Base-by-base conservation (phyloP, 2,113 vertebrate genomes). In the Amia ocellicauda region DNA sequence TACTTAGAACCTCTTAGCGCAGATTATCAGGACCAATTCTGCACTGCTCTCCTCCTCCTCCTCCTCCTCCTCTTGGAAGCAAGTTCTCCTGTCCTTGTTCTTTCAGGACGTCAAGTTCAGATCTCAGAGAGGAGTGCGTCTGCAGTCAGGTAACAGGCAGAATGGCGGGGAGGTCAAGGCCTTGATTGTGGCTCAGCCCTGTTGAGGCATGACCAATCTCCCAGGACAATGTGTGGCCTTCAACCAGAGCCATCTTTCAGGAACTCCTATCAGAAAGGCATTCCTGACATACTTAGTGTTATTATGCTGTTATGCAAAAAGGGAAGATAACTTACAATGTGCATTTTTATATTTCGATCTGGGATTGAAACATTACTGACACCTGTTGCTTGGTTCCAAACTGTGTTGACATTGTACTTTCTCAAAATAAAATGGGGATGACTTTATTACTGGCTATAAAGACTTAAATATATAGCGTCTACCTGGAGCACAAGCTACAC, bases 1-100 rank as follows among this genome's bases (percentile, higher is more conserved):
- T 78, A 86, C 83, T 87, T 82, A 83, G 9, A 50, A 64, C 69
- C 84, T 83, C 83, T 87, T 82, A 74, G 51, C 11, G 52, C 66
- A 41, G 41, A 61, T 57, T 75, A 75, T 55, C 74, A 62, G 64
- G 61, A 69, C 60, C 69, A 42, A 63, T 69, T 60, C 64, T 59
- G 63, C 59, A 50, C 22, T 3, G 31, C 56, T 28, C 31, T 51
- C 47, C 56, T 40, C 68, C 58, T 52, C 42, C 61, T 31, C 49
- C 45, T 26, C 41, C n/a, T n/a, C n/a, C n/a, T n/a, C n/a, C n/a
- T n/a, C 45, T 55, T 62, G 56, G 63, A 66, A 54, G 29, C 23
- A 24, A 60, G 60, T 56, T 68, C 66, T 28, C 26, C 58, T 59
- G 63, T 67, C 70, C 55, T 72, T 70, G 47, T 60, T 60, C 63